Evolutionary conservation across 1,140 invertebrate genomes (phyloP).

Genomic region (Penaeus vannamei): DNA sequence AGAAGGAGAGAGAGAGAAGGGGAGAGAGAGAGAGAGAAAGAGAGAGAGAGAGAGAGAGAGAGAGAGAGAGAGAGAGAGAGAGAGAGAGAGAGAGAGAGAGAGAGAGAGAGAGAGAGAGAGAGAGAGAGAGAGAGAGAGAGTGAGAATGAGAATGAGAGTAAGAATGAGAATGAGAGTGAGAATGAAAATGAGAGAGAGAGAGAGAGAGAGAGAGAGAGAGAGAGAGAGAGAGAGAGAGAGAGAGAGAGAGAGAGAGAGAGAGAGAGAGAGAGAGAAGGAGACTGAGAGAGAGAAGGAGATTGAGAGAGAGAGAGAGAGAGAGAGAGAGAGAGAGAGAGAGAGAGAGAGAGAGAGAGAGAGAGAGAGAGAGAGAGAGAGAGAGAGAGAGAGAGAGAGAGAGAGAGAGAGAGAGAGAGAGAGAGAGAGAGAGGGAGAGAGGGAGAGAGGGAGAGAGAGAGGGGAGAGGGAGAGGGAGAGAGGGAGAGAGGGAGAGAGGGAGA

Average conservation of each 20-base stretch:
- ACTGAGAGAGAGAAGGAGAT: background rate
- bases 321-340: constrained; percentile 35
- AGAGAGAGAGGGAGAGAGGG: background rate
- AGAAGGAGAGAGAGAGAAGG: background rate
- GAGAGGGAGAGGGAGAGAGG: background rate
- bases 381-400: background rate
- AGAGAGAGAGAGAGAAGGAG: background rate
- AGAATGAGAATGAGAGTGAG: too few species aligned
- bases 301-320: constrained; percentile 21
- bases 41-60: background rate
- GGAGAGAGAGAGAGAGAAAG: background rate
- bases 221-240: background rate
- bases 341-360: background rate
- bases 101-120: background rate
- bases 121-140: too few species aligned
- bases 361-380: constrained; percentile 7
- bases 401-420: background rate
- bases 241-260: background rate
- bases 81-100: background rate
- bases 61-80: background rate
- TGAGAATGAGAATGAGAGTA: too few species aligned
- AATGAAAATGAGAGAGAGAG: background rate
- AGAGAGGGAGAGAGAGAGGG: background rate
- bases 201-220: background rate
- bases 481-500: background rate